Conservation (phyloP, 2,888 invertebrate genomes). For the Heliconius charithonia region DNA sequence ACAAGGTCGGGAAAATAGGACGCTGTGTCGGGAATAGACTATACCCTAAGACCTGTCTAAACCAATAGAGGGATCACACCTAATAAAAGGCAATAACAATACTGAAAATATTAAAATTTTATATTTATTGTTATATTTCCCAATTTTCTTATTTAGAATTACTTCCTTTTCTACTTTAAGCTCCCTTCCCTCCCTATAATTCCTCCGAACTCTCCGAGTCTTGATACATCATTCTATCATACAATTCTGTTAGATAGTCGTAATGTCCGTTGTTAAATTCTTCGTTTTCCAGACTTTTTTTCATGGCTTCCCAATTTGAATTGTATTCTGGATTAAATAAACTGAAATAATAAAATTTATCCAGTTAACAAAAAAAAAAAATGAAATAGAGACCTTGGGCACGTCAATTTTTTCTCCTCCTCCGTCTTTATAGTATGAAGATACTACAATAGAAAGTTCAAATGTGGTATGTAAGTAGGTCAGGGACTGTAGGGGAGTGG, state of each 20-base stretch:
- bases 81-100: background rate
- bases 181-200: background rate
- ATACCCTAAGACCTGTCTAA: too few species aligned
- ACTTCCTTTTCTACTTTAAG: background rate
- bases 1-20: too few species aligned
- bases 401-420: too few species aligned
- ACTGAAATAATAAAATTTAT: constrained; percentile 51
- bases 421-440: too few species aligned
- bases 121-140: background rate
- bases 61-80: too few species aligned
- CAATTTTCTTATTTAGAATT: background rate
- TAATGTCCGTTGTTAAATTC: constrained; percentile 45
- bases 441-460: too few species aligned
- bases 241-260: constrained; percentile 64
- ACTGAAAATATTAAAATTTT: background rate
- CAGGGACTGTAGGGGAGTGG: too few species aligned
- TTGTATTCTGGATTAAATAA: constrained; percentile 57
- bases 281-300: constrained; percentile 53
- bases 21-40: too few species aligned
- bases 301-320: constrained; percentile 57
- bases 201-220: constrained; percentile 45
- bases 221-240: constrained; percentile 57
- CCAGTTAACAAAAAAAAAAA: background rate
- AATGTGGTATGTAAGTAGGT: too few species aligned
- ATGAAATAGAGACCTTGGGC: too few species aligned